Percentiles rank a stretch among this genome's conserved stretches.
Conservation (phyloP, 2,113 vertebrate species). For the Melanerpes aurifrons region DNA sequence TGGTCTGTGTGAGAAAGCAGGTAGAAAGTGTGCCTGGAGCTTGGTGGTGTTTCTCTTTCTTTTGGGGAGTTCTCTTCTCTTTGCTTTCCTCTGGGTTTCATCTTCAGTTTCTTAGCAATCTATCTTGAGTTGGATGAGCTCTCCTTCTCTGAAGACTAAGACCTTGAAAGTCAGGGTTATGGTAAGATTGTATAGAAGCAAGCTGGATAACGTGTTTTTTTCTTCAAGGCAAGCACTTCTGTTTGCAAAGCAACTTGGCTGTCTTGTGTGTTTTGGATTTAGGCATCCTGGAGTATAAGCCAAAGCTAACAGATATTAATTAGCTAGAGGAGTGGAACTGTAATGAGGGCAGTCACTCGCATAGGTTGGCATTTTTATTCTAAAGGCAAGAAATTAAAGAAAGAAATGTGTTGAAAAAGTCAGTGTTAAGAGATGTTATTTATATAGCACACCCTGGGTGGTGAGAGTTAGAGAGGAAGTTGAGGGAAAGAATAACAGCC, state of each 20-base stretch:
- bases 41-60: neutral
- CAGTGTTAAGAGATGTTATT: neutral
- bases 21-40: neutral
- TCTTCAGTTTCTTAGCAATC: neutral
- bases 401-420: conserved; percentile 4
- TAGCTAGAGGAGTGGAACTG: conserved; percentile 20
- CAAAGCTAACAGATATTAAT: conserved; percentile 68
- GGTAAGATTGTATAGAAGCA: neutral
- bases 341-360: conserved; percentile 6
- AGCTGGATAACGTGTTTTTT: neutral
- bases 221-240: neutral
- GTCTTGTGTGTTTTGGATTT: conserved; percentile 52
- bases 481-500: neutral
- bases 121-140: neutral
- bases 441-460: neutral
- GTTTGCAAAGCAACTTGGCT: conserved; percentile 42
- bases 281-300: conserved; percentile 29
- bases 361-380: conserved; percentile 35
- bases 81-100: neutral
- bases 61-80: neutral
- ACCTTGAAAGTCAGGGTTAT: conserved; percentile 16
- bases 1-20: neutral
- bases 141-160: neutral
- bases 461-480: neutral
- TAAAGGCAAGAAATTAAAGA: conserved; percentile 35